phyloP scores from a whole-genome alignment of 2,797 vertebrate genomes.

The Lerista edwardsae region DNA sequence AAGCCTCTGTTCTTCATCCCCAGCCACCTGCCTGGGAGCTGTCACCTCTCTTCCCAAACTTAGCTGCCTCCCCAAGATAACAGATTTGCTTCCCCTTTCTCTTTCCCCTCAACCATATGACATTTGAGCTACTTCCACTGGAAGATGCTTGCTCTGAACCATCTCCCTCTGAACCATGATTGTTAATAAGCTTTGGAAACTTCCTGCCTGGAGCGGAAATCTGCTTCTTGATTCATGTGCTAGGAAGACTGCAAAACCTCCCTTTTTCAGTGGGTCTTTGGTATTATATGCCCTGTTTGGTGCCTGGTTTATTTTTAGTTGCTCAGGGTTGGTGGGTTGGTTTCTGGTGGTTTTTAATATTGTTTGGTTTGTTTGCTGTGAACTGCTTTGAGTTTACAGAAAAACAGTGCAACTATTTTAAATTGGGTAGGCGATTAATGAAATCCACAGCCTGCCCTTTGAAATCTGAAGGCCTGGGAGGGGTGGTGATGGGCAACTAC shows the following conservation, averaged over 20 bases:
- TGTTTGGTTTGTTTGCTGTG: not conserved
- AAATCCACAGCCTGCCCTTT: not conserved
- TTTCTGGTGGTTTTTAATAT: not conserved
- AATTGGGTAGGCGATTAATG: not conserved
- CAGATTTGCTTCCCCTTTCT: rapidly evolving
- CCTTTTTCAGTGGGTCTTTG: not conserved
- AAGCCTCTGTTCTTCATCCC: constrained; percentile 45
- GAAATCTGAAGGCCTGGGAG: not conserved
- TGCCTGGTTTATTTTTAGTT: not conserved
- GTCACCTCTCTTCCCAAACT: constrained; percentile 35
- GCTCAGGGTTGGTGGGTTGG: too few species aligned
- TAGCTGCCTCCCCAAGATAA: constrained; percentile 38
- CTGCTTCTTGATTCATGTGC: not conserved
- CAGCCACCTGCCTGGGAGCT: constrained; percentile 39
- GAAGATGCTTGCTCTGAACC: rapidly evolving
- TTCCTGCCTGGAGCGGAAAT: not conserved
- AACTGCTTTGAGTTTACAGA: not conserved
- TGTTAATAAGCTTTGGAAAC: not conserved
- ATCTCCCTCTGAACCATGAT: not conserved
- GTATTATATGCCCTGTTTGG: not conserved
- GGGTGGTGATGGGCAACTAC: not conserved
- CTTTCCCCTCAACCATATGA: rapidly evolving
- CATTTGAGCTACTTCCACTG: not conserved
- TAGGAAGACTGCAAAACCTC: not conserved
- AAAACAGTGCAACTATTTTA: not conserved